Evolutionary conservation across 2,797 vertebrate genomes (phyloP).

Genomic region (Taeniopygia guttata): DNA sequence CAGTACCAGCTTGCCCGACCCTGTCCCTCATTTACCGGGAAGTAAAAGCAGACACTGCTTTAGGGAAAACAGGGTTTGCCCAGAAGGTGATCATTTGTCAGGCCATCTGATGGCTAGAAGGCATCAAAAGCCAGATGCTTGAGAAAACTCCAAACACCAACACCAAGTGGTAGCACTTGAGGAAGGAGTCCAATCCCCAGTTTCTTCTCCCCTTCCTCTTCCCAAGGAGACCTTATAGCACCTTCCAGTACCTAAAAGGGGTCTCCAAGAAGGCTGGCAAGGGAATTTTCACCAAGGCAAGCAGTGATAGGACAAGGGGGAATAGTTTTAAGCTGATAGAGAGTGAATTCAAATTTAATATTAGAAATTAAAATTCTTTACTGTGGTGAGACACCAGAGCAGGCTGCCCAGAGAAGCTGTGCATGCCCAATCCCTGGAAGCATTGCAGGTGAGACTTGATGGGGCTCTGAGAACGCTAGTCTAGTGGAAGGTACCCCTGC

Average conservation of each 20-base stretch:
- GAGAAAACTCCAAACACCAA: background rate
- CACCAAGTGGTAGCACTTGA: background rate
- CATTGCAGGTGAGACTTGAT: background rate
- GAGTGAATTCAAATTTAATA: background rate
- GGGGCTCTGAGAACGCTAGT: background rate
- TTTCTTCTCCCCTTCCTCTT: background rate
- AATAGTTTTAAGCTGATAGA: background rate
- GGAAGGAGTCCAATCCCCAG: background rate
- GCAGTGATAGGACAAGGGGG: background rate
- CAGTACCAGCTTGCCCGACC: background rate
- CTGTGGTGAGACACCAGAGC: background rate
- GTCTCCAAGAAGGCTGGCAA: background rate
- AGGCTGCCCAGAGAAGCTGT: background rate
- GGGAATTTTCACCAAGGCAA: background rate
- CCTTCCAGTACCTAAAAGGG: background rate
- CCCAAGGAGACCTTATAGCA: background rate
- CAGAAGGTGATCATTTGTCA: background rate
- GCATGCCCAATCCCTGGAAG: background rate
- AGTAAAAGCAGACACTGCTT: background rate
- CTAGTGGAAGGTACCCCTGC: background rate
- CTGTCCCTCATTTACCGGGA: background rate
- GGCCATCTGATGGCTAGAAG: background rate
- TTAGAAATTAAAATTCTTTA: background rate
- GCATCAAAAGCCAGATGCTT: background rate
- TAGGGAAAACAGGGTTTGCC: background rate